Evolutionary conservation across 2,797 vertebrate genomes (phyloP).

Genomic region (Glossophaga mutica): DNA sequence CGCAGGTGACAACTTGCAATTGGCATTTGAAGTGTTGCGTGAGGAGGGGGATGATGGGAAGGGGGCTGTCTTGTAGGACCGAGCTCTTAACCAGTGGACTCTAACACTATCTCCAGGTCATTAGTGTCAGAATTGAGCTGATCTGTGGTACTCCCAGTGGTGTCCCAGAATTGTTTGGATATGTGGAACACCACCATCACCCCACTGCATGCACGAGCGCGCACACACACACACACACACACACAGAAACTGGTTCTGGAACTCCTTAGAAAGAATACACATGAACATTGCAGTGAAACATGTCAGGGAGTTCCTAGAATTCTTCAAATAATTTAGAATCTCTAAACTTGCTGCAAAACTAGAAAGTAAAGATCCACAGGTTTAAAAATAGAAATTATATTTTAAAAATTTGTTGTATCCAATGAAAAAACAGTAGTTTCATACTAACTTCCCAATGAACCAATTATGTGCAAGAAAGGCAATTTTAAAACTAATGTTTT

Average conservation of each 20-base stretch:
- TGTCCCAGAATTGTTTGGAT: background rate
- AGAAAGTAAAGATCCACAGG: background rate
- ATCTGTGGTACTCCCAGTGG: background rate
- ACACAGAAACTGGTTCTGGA: background rate
- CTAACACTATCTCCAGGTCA: background rate
- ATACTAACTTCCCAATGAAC: conserved; percentile 31
- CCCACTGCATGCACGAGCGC: background rate
- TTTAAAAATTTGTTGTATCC: background rate
- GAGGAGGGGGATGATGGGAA: too few relatives aligned
- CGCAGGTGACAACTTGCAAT: background rate
- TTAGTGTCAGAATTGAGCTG: background rate
- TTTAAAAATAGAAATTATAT: conserved; percentile 8
- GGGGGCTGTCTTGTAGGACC: background rate
- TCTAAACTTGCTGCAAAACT: conserved; percentile 3
- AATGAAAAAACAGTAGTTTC: background rate
- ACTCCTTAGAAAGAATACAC: background rate
- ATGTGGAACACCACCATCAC: background rate
- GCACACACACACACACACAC: background rate
- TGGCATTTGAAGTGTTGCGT: background rate
- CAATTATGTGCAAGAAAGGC: conserved; percentile 31
- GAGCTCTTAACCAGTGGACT: background rate
- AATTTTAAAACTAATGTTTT: conserved; percentile 22
- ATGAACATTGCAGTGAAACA: background rate
- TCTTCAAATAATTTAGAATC: background rate
- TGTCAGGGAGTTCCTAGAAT: background rate